Conservation (phyloP, 1,140 invertebrate genomes). For the Eueides isabella region DNA sequence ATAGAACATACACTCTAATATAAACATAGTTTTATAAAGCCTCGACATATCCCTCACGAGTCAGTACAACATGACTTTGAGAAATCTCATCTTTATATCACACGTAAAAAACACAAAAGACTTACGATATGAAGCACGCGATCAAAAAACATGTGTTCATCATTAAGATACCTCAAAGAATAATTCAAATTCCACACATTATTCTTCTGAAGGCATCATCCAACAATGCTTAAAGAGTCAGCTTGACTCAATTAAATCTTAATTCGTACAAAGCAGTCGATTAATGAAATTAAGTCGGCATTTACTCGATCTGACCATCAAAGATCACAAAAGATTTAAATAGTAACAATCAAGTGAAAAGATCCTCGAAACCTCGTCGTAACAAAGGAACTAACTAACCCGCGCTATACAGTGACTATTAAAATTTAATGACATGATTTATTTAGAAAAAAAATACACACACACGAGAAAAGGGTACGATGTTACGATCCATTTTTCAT, state of each 20-base stretch:
- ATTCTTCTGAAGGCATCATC: conserved; percentile 57
- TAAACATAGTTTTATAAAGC: background rate
- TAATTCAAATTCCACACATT: conserved; percentile 71
- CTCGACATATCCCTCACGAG: background rate
- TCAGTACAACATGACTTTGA: conserved; percentile 36
- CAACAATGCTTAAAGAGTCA: conserved; percentile 60
- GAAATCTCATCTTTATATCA: conserved; percentile 31
- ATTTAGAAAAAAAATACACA: conserved; percentile 72
- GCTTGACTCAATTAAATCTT: conserved; percentile 80
- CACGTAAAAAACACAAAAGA: conserved; percentile 43
- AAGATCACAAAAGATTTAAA: conserved; percentile 72
- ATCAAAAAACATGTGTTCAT: conserved; percentile 68
- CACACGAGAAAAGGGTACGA: conserved; percentile 78
- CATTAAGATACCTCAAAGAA: conserved; percentile 65
- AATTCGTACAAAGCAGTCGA: conserved; percentile 79
- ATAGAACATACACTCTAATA: background rate
- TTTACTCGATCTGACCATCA: conserved; percentile 77
- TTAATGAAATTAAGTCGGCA: conserved; percentile 81
- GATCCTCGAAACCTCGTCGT: conserved; percentile 61
- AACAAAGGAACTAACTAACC: conserved; percentile 81
- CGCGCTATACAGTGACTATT: conserved; percentile 76
- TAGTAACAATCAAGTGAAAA: conserved; percentile 78
- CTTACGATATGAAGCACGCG: conserved; percentile 56
- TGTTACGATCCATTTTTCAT: conserved; percentile 82
- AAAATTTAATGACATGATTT: conserved; percentile 83